Evolutionary conservation across 2,113 vertebrate species (phyloP).

Genomic region (Caretta caretta): DNA sequence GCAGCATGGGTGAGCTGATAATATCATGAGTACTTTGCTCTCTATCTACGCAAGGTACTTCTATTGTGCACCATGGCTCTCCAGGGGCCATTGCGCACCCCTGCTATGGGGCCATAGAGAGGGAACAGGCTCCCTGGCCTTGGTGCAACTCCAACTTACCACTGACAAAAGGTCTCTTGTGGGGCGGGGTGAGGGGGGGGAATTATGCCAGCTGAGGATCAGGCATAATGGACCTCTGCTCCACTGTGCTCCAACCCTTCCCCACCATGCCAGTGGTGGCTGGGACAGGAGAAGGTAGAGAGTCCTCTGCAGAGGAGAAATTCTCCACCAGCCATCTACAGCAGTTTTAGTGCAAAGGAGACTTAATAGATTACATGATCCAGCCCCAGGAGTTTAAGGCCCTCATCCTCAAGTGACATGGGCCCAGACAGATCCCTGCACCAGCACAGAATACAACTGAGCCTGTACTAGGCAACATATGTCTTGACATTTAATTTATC

Average conservation of each 20-base stretch:
- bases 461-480: neutral
- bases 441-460: rapidly evolving
- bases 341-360: neutral
- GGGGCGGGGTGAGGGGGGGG: no score
- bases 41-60: neutral
- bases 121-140: neutral
- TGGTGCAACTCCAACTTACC: neutral
- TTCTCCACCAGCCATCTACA: neutral
- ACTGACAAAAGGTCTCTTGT: neutral
- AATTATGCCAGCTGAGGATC: neutral
- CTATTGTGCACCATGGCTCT: neutral
- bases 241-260: neutral
- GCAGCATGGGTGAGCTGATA: neutral
- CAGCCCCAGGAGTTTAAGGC: neutral
- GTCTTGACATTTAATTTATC: neutral
- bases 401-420: neutral
- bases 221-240: neutral
- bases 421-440: neutral
- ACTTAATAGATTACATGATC: neutral
- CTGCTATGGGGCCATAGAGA: neutral
- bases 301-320: neutral
- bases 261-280: no score
- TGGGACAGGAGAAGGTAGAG: neutral
- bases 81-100: neutral
- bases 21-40: neutral